Percentiles rank a stretch among this genome's conserved stretches.
Conservation (phyloP, 1,140 invertebrate species). For the Leguminivora glycinivorella region DNA sequence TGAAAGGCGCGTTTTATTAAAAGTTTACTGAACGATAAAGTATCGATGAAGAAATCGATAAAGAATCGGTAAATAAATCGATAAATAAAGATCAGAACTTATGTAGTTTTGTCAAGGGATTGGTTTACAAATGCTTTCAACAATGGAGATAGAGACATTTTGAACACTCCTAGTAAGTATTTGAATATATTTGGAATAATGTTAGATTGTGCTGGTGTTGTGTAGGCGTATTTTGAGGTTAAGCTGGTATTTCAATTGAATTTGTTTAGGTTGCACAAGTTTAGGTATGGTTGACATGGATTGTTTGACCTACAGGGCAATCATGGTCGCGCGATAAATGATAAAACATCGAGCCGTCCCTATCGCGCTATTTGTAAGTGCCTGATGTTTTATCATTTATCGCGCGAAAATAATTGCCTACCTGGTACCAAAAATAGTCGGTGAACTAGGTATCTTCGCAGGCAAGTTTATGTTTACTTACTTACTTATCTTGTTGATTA, state of each 20-base stretch:
- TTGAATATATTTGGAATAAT: neutral
- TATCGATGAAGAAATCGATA: no score
- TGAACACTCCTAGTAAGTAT: neutral
- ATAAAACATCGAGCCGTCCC: no score
- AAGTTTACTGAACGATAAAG: neutral
- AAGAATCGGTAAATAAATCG: no score
- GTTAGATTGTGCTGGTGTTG: neutral
- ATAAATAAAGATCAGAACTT: conserved; percentile 11
- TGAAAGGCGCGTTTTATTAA: conserved; percentile 11
- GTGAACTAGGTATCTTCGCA: no score
- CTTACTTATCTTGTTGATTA: no score
- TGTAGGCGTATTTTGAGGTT: neutral
- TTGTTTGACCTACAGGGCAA: no score
- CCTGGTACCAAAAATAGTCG: no score
- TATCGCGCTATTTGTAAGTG: no score
- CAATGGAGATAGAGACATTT: conserved; percentile 20
- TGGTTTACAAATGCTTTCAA: conserved; percentile 13
- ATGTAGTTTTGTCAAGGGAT: conserved; percentile 14
- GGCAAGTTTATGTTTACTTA: no score
- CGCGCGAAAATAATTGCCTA: no score
- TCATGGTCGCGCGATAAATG: no score
- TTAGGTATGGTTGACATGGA: neutral
- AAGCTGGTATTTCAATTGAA: neutral
- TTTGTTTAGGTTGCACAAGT: neutral
- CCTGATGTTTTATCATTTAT: no score